These are phyloP conservation scores for Malurus elegans DNA, from an alignment of 2,113 vertebrate species.

Conservation along the genomic window DNA sequence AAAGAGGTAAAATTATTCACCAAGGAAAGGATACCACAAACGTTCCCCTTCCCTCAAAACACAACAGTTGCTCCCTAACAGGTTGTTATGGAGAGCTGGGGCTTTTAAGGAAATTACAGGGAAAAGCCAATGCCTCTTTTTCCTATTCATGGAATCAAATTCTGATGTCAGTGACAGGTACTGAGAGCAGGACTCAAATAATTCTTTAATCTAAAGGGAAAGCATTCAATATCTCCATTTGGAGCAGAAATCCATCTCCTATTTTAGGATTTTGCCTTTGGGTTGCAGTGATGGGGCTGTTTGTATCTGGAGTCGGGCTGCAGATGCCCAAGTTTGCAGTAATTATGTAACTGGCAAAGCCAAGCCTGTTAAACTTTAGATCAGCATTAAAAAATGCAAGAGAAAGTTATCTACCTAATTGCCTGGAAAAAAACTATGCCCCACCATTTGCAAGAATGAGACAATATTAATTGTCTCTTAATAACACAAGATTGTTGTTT, in stretches of 20 bases:
- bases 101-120: neutral
- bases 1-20: neutral
- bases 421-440: neutral
- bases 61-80: neutral
- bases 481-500: neutral
- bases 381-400: constrained; percentile 16
- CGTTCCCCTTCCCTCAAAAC: neutral
- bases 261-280: neutral
- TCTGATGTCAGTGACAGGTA: neutral
- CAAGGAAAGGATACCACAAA: neutral
- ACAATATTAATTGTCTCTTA: constrained; percentile 37
- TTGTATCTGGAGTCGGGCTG: neutral
- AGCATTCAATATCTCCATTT: neutral
- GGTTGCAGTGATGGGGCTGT: neutral
- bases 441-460: constrained; percentile 36
- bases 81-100: neutral
- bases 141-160: neutral
- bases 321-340: constrained; percentile 3
- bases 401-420: constrained; percentile 44
- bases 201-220: neutral
- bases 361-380: constrained; percentile 34
- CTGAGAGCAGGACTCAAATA: neutral
- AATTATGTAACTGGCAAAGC: constrained; percentile 9
- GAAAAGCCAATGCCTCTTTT: neutral
- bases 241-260: neutral